These are phyloP conservation scores for Chlorodrepanis virens DNA, from an alignment of 2,113 vertebrate genomes.

Conservation along the genomic window DNA sequence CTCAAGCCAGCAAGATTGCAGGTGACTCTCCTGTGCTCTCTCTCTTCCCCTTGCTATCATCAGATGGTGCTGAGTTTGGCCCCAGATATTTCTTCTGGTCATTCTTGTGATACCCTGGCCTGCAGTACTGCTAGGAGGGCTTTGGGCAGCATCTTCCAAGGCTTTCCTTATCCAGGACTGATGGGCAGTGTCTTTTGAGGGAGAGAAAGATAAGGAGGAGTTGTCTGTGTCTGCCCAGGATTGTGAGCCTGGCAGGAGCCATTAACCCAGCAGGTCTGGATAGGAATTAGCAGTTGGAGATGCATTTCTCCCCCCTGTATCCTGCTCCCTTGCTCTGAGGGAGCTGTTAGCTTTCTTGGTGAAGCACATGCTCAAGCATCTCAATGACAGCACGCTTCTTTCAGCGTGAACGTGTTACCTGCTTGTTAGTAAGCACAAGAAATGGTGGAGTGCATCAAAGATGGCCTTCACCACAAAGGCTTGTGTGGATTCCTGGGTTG, in stretches of 20 bases:
- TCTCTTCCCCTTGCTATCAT: neutral
- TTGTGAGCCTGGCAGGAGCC: neutral
- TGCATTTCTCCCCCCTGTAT: neutral
- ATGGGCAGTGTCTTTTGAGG: neutral
- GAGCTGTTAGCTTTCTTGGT: neutral
- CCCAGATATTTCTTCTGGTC: neutral
- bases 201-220: neutral
- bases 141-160: neutral
- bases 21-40: no score
- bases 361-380: slow-evolving; percentile 23
- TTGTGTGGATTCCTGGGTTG: neutral
- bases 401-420: neutral
- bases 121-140: neutral
- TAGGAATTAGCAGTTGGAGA: neutral
- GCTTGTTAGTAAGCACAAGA: slow-evolving; percentile 5
- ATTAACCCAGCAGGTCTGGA: neutral
- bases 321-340: neutral
- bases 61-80: neutral
- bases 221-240: neutral
- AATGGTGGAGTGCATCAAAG: neutral
- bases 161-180: neutral
- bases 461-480: neutral
- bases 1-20: rapidly evolving
- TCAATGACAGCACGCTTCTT: neutral
- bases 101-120: neutral